These are phyloP conservation scores for Myanophis thanlyinensis DNA, from an alignment of 2,113 vertebrate species.

Conservation along the genomic window DNA sequence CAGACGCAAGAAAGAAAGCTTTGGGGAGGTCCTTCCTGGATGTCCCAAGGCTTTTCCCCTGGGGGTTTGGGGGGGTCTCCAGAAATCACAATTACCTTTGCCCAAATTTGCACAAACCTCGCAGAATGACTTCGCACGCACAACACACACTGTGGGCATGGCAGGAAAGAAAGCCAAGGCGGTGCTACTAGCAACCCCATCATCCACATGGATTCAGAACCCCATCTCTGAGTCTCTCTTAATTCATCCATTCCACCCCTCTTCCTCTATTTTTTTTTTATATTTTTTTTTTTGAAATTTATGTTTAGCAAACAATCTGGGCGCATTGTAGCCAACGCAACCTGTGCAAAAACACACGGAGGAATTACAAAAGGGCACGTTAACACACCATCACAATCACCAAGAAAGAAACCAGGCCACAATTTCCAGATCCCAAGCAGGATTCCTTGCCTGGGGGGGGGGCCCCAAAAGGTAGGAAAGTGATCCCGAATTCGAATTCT, in stretches of 20 bases:
- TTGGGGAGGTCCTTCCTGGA: not conserved
- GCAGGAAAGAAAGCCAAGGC: not conserved
- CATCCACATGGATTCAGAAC: not conserved
- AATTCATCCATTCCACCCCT: not conserved
- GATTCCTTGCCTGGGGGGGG: too few relatives aligned
- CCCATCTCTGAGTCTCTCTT: not conserved
- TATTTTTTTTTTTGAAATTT: too few relatives aligned
- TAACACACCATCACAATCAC: not conserved
- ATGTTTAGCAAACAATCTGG: not conserved
- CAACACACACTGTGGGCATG: rapidly evolving
- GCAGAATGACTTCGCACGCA: not conserved
- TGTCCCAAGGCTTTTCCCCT: not conserved
- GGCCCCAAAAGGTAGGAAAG: too few relatives aligned
- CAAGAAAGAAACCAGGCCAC: not conserved
- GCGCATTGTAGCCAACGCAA: not conserved
- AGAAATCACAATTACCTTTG: not conserved
- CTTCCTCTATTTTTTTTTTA: too few relatives aligned
- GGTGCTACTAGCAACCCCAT: not conserved
- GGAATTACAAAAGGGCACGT: not conserved
- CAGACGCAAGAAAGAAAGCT: not conserved
- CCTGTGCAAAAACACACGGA: not conserved
- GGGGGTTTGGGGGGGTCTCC: not conserved
- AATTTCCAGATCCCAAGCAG: not conserved
- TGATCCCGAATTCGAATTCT: not conserved
- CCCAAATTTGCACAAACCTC: not conserved